Evolutionary conservation across 92 coral and sea anemone genomes (phyloP).

Genomic region (Zoanthus solanderi): DNA sequence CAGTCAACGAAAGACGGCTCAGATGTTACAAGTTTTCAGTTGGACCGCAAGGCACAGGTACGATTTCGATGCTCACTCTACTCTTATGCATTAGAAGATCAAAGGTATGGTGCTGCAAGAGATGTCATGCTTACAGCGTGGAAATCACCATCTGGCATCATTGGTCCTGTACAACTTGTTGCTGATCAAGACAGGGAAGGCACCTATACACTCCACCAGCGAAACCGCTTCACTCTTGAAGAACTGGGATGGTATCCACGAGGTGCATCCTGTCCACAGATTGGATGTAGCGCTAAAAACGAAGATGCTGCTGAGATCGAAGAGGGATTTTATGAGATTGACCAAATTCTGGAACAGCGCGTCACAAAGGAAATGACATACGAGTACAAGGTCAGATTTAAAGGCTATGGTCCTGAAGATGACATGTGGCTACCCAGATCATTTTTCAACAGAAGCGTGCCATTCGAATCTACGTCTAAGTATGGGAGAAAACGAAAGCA

Average conservation of each 20-base stretch:
- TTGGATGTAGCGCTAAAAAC: not conserved
- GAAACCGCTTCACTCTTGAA: not conserved
- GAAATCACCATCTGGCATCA: not conserved
- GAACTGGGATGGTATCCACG: not conserved
- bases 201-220: not conserved
- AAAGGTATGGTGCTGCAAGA: constrained; percentile 30
- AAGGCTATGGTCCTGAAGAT: constrained; percentile 62
- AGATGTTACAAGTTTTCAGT: constrained; percentile 46
- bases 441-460: constrained; percentile 51
- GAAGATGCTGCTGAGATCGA: constrained; percentile 17
- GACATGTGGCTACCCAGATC: constrained; percentile 71
- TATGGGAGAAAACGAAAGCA: not conserved
- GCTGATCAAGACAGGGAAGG: not conserved
- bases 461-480: constrained; percentile 11
- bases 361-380: constrained; percentile 23
- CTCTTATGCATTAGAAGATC: not conserved
- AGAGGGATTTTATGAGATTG: constrained; percentile 60
- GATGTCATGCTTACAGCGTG: constrained; percentile 37
- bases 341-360: constrained; percentile 47
- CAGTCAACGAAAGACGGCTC: constrained; percentile 50
- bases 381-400: constrained; percentile 57
- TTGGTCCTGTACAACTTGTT: constrained; percentile 1
- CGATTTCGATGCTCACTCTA: constrained; percentile 49
- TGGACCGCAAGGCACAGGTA: not conserved
- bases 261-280: not conserved